Evolutionary conservation across 1,140 invertebrate species (phyloP), one percentile per base, ranked within the genome.

Genomic region (Apocrypta bakeri): DNA sequence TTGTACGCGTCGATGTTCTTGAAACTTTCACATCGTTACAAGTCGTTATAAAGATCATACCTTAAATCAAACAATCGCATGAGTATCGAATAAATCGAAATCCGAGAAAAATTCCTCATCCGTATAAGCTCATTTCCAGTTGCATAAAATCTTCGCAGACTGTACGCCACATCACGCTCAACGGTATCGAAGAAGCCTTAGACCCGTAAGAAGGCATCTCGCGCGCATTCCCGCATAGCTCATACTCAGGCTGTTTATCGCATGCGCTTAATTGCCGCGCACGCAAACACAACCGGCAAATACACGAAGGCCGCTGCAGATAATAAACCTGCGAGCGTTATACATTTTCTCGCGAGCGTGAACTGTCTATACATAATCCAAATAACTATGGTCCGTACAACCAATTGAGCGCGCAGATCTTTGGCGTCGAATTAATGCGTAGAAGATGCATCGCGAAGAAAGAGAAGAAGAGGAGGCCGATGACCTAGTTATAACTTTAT

Each of bases 401-500:
- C 42, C 72, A 17, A 74, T 74, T 74, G 61, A 14, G 25, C 27
- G 40, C 42, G 25, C 14, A 56, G 21, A 21, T 33, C 27, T 71
- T 29, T 6, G 63, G 37, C 27, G 9, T 74, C 42, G 42, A 72
- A 71, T 71, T 79, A 71, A 72, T 79, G 68, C 11, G 42, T 69
- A 14, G 37, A 68, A 56, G 27, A 79, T 78, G 24, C 63, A n/a
- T 25, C 14, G 31, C 66, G 33, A 3, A 42, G 24, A 68, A 71
- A 24, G 25, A 69, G 37, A 78, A 42, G 68, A 42, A 56, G 48
- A 29, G 82, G 71, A 76, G 73, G 78, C 82, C 69, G 81, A 84
- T 85, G 86, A 84, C 84, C 84, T 71, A 77, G 76, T 84, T 86
- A 81, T 68, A 79, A 8, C 75, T 24, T 12, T 17, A 21, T 21